Conservation (phyloP, 1,140 invertebrate genomes). For the Steinernema feltiae region DNA sequence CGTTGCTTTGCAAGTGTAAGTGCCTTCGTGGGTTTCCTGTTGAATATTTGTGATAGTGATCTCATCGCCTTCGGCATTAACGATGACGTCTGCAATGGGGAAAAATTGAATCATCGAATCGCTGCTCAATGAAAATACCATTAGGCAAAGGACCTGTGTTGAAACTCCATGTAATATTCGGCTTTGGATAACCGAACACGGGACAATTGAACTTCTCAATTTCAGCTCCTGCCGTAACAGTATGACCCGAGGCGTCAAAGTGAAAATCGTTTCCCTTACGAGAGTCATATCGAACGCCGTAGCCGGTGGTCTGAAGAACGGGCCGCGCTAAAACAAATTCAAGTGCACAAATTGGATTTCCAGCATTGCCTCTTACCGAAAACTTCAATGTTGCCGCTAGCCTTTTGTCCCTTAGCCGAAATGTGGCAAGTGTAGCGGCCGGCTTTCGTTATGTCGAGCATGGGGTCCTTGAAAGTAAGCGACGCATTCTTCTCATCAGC, state of each 20-base stretch:
- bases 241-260: neutral
- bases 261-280: neutral
- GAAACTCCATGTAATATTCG: neutral
- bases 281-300: neutral
- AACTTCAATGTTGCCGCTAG: neutral
- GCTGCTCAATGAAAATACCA: neutral
- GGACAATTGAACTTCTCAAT: neutral
- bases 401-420: neutral
- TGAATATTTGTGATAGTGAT: neutral
- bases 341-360: neutral
- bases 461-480: neutral
- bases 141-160: neutral
- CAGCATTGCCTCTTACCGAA: neutral
- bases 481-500: neutral
- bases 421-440: conserved; percentile 13
- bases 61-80: neutral
- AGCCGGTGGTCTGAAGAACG: neutral
- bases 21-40: neutral
- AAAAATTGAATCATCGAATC: neutral
- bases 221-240: neutral
- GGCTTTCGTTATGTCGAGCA: neutral
- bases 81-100: neutral
- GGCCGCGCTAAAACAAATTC: neutral
- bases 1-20: neutral
- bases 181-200: neutral